Evolutionary conservation across 2,113 vertebrate genomes (phyloP).

Genomic region (Paradoxurus hermaphroditus): DNA sequence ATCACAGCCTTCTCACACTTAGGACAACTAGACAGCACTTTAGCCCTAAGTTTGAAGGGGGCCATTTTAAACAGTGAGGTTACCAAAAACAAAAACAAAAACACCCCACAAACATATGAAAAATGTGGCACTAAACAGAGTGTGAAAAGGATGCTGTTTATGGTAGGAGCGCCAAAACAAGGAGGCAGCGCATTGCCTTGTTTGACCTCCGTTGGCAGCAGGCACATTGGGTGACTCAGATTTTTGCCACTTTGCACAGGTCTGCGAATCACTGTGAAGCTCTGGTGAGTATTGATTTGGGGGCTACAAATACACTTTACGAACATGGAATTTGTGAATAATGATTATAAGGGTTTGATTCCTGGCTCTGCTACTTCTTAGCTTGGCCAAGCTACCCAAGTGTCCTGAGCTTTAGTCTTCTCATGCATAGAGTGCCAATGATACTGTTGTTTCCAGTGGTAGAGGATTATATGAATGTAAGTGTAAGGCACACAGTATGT

Average conservation of each 20-base stretch:
- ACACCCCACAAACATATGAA: background rate
- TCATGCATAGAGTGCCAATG: background rate
- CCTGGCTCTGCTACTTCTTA: background rate
- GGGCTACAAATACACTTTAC: background rate
- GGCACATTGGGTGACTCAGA: background rate
- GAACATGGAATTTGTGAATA: background rate
- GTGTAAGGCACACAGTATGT: background rate
- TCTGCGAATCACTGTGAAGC: background rate
- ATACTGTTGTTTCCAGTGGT: background rate
- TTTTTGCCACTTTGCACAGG: background rate
- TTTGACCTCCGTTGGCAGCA: background rate
- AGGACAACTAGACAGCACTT: background rate
- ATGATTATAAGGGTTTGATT: background rate
- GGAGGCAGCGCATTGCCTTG: background rate
- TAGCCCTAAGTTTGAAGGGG: background rate
- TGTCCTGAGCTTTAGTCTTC: background rate
- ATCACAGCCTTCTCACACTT: background rate
- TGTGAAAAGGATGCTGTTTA: background rate
- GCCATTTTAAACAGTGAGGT: background rate
- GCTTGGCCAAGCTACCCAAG: background rate
- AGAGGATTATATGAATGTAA: background rate
- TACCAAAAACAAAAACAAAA: background rate
- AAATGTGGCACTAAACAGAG: background rate
- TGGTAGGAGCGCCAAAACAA: background rate
- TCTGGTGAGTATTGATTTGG: background rate